Conservation (phyloP, 2,888 invertebrate species). For the Lumbricus terrestris region DNA sequence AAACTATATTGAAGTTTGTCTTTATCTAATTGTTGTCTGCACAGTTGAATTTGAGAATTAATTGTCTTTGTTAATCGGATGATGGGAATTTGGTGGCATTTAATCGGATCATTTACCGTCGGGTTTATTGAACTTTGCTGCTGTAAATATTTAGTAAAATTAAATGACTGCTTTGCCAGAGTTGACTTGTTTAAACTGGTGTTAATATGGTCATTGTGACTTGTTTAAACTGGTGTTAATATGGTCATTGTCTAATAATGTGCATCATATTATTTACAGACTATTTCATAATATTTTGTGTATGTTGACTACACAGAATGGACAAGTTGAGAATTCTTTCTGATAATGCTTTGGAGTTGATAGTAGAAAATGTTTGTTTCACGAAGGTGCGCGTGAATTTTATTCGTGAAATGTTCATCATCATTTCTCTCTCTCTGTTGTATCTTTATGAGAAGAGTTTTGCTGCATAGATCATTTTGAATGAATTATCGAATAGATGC, state of each 20-base stretch:
- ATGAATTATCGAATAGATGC: not conserved
- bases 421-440: not conserved
- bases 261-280: not conserved
- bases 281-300: not conserved
- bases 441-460: not conserved
- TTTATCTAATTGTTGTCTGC: not conserved
- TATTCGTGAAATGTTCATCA: too few relatives aligned
- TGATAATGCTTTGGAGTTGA: too few relatives aligned
- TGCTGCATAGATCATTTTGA: constrained; percentile 3
- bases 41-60: not conserved
- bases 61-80: not conserved
- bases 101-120: not conserved
- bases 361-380: too few relatives aligned
- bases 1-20: not conserved
- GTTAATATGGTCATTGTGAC: too few relatives aligned
- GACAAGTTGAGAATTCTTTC: not conserved
- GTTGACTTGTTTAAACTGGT: not conserved
- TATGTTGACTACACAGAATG: not conserved
- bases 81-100: not conserved
- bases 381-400: too few relatives aligned
- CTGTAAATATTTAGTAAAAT: not conserved
- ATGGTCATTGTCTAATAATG: too few relatives aligned
- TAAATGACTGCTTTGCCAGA: not conserved
- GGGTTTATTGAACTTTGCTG: not conserved
- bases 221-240: too few relatives aligned